Percentiles rank a stretch among this genome's conserved stretches.
Evolutionary conservation across 53 echinoderm and acorn worm species (phyloP).

Genomic region (Glandiceps talaboti): DNA sequence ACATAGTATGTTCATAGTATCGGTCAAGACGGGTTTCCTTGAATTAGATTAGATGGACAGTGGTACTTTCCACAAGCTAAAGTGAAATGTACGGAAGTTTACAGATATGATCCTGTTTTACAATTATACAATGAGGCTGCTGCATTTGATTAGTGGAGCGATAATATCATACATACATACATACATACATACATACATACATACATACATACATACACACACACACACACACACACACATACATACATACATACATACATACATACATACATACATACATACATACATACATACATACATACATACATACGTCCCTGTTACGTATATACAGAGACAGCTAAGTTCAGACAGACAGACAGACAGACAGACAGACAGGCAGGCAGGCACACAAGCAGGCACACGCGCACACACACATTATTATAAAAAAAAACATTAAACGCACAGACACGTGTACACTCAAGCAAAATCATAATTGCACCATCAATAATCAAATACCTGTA

Average conservation of each 20-base stretch:
- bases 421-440: no score
- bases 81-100: no score
- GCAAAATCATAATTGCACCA: no score
- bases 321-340: neutral
- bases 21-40: no score
- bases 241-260: neutral
- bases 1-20: no score
- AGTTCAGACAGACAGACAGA: neutral
- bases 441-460: no score
- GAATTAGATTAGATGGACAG: no score
- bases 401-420: neutral
- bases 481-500: no score
- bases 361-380: neutral
- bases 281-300: neutral
- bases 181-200: neutral
- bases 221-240: neutral
- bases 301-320: neutral
- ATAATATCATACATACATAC: neutral
- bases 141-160: no score
- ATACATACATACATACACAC: neutral
- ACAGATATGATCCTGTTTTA: no score
- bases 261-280: neutral
- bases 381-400: neutral
- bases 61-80: no score
- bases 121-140: no score